Base-by-base conservation (phyloP, 2,797 vertebrate genomes). In the Dallia pectoralis region DNA sequence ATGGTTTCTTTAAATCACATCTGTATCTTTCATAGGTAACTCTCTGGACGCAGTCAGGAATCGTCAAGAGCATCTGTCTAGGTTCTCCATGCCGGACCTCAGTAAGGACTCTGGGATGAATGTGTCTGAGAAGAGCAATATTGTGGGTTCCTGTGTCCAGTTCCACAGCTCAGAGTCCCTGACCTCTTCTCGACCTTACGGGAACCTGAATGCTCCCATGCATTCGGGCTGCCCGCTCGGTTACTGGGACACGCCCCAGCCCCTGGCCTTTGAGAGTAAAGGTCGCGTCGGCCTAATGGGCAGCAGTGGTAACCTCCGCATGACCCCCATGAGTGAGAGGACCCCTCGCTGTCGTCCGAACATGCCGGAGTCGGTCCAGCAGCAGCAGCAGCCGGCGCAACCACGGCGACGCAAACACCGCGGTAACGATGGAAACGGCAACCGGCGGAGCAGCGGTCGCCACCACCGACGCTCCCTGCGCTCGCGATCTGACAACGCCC, bases 61-160 rank as follows among this genome's bases (percentile, higher is more conserved):
- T 79, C 95, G 96, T 67, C 97, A 99, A 88, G 97, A 99, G 88
- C 96, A 98, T 79, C 93, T 99, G 69, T 99, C 97, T 40, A 91
- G 97, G 61, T 99, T 99, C 88, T 99, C 97, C 19, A 99, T 99
- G 97, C 97, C 97, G 0, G 97, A 99, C 87, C 91, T 99, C 81
- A 99, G 97, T 89, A 99, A 99, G 88, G 97, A 99, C 89, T 99
- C 97, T 0, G 96, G 97, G 32, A 96, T 99, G 90, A 98, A 97
- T 0, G 90, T 98, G 81, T 98, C 97, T 0, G 97, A 99, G 86
- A 99, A 98, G 86, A 98, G 97, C 90, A 96, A 94, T 90, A 96
- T 98, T 96, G 97, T 99, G 0, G 97, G 97, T 85, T 98, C 97
- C 6, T 98, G 97, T 4, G 87, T 96, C 83, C 97, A 97, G 83